Evolutionary conservation across 1,140 invertebrate genomes (phyloP), one percentile per base, ranked within the genome.

Genomic region (Ephestia elutella): DNA sequence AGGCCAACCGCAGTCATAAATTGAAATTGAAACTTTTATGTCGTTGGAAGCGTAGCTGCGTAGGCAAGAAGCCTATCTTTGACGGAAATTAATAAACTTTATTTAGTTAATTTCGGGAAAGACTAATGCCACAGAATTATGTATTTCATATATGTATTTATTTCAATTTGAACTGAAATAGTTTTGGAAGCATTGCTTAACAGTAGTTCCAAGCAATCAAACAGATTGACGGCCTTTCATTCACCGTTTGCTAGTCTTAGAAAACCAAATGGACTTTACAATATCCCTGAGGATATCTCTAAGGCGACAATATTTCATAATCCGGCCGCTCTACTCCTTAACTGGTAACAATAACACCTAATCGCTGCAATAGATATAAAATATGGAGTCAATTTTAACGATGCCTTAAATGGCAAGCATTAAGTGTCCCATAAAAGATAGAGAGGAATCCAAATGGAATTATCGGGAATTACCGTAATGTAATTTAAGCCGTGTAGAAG

Each of bases 381-480:
- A 57, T 18, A 60, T 3, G 15, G 15, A 15, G 10, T n/a, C 38
- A 58, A 71, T 72, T 63, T 66, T 74, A 76, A 78, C 61, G 73
- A 72, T 59, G 56, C 56, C 71, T 76, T 66, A 71, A 65, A 66
- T 67, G 59, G 67, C 58, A 57, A 70, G 68, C 63, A 69, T 72
- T 71, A 71, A 74, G 64, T 69, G 62, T 55, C 53, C 62, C 62
- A 71, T 80, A 74, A 79, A 79, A 66, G 70, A 70, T 64, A 55
- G 64, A 70, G 73, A 68, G 70, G 71, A 73, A 71, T 73, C 62
- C 67, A 63, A 71, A 80, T 71, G 13, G 66, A 68, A 79, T 79
- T 78, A 78, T 78, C 68, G 69, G 65, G 7, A 44, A 15, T 75
- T 75, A 78, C 71, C 71, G 68, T 70, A 78, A 73, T 79, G 73